Conservation (phyloP, 2,888 invertebrate genomes). For the Melitaea athalia region DNA sequence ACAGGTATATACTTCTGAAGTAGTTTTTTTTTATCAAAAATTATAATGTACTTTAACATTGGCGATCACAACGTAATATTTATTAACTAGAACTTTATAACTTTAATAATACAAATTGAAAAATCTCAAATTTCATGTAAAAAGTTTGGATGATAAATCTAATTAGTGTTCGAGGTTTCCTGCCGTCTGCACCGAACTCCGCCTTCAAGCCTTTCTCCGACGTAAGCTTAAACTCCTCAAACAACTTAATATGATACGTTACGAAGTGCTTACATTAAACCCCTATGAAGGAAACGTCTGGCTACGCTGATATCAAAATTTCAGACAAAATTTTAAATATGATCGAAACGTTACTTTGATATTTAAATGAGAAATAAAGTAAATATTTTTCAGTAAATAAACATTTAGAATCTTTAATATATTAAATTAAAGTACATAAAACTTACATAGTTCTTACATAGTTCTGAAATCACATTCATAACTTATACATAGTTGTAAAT, state of each 20-base stretch:
- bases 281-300: conserved; percentile 14
- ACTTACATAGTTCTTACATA: neutral
- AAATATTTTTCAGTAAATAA: neutral
- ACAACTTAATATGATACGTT: conserved; percentile 30
- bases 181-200: conserved; percentile 27
- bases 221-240: conserved; percentile 37
- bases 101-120: too few relatives aligned
- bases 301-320: neutral
- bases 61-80: too few relatives aligned
- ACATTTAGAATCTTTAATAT: neutral
- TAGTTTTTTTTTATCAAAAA: too few relatives aligned
- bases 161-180: conserved; percentile 36
- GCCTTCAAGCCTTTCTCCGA: conserved; percentile 13
- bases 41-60: too few relatives aligned
- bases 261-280: conserved; percentile 21
- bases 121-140: neutral
- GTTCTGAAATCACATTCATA: too few relatives aligned
- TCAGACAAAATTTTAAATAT: neutral
- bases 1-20: too few relatives aligned
- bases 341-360: neutral
- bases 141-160: conserved; percentile 30
- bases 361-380: neutral
- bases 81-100: too few relatives aligned
- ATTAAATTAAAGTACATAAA: neutral
- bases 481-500: too few relatives aligned